Evolutionary conservation across 92 coral and sea anemone species (phyloP).

Genomic region (Metridium senile): DNA sequence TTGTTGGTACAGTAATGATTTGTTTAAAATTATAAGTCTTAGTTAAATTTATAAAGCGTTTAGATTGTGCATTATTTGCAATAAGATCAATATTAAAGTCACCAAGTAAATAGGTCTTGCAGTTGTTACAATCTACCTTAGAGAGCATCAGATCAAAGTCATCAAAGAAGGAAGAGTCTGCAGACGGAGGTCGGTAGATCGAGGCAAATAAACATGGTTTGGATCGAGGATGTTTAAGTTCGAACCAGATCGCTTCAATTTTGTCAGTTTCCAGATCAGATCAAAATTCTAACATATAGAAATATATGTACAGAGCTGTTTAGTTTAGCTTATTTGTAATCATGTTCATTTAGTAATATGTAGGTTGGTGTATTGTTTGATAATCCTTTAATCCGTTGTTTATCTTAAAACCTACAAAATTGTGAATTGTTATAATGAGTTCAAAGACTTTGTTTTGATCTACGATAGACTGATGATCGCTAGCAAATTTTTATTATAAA

Average conservation of each 20-base stretch:
- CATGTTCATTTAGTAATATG: too few relatives aligned
- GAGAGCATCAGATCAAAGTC: slow-evolving; percentile 28
- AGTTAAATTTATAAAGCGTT: not conserved
- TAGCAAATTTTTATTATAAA: too few relatives aligned
- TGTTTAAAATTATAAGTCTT: slow-evolving; percentile 27
- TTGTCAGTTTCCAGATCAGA: slow-evolving; percentile 35
- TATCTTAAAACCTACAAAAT: too few relatives aligned
- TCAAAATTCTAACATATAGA: too few relatives aligned
- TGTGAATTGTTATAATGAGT: too few relatives aligned
- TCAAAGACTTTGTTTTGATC: too few relatives aligned
- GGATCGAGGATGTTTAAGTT: slow-evolving; percentile 27
- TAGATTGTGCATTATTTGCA: not conserved
- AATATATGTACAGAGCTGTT: too few relatives aligned
- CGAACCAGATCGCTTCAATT: slow-evolving; percentile 37
- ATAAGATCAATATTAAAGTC: slow-evolving; percentile 1
- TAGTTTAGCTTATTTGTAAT: too few relatives aligned
- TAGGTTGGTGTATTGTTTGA: too few relatives aligned
- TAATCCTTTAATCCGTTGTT: too few relatives aligned
- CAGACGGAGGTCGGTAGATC: slow-evolving; percentile 45
- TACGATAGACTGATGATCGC: too few relatives aligned
- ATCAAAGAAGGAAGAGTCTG: not conserved
- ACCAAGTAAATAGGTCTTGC: not conserved
- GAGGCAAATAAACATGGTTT: slow-evolving; percentile 23
- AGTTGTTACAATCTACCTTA: not conserved
- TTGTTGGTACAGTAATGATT: slow-evolving; percentile 18